Evolutionary conservation across 2,797 vertebrate species (phyloP).

Genomic region (Petrocephalus sullivani): DNA sequence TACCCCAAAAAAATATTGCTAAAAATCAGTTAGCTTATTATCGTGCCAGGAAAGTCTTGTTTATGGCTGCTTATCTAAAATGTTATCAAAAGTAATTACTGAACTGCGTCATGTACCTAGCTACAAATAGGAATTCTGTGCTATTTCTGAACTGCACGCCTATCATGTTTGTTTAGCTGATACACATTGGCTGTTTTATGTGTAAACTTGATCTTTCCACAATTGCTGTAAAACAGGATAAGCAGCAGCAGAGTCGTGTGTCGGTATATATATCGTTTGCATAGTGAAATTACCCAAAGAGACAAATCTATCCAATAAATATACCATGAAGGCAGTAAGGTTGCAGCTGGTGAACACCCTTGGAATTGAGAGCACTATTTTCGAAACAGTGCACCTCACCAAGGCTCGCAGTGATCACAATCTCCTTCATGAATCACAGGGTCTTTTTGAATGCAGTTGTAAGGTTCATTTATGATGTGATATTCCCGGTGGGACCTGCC

Average conservation of each 20-base stretch:
- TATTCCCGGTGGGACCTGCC: slow-evolving; percentile 6
- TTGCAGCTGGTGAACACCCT: neutral
- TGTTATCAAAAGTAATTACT: neutral
- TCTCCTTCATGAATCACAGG: neutral
- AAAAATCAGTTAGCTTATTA: neutral
- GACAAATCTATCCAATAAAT: neutral
- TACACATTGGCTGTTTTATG: neutral
- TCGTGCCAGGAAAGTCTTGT: neutral
- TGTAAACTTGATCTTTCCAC: neutral
- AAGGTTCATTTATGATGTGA: slow-evolving; percentile 8
- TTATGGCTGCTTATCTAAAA: neutral
- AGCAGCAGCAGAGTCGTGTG: neutral
- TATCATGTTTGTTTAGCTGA: neutral
- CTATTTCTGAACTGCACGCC: neutral
- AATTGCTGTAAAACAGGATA: neutral
- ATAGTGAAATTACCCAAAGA: neutral
- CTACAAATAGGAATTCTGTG: neutral
- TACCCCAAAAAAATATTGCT: neutral
- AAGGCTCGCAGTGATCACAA: neutral
- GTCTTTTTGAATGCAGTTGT: neutral
- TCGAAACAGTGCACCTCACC: neutral
- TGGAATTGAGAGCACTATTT: neutral
- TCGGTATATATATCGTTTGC: neutral
- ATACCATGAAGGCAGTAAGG: neutral
- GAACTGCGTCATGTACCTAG: neutral